phyloP scores from a whole-genome alignment of 2,113 vertebrate genomes.

The Gallinago paraguaiae region DNA sequence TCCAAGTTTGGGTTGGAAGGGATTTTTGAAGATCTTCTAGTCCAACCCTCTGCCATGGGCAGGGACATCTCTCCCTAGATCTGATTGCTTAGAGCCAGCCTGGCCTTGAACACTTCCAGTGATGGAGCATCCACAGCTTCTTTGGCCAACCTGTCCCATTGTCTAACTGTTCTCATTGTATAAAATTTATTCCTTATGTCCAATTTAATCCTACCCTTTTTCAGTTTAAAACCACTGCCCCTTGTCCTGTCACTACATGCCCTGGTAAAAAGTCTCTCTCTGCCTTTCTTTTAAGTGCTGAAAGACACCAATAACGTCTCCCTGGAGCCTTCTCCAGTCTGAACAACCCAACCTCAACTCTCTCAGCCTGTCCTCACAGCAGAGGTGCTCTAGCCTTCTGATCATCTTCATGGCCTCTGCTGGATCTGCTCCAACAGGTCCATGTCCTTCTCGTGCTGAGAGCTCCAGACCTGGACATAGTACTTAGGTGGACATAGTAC shows the following conservation, averaged over 20 bases:
- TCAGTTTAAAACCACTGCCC: background rate
- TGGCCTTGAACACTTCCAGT: background rate
- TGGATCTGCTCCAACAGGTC: background rate
- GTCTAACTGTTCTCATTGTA: fast-evolving
- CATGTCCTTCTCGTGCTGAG: fast-evolving
- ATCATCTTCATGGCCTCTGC: background rate
- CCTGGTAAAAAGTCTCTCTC: background rate
- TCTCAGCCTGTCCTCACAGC: background rate
- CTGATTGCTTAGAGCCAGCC: background rate
- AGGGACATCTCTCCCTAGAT: fast-evolving
- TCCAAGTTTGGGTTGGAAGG: background rate
- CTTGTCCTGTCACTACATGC: fast-evolving
- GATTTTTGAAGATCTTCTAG: too few relatives aligned
- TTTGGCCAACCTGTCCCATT: background rate
- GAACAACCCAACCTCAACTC: background rate
- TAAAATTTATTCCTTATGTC: fast-evolving
- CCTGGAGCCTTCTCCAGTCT: background rate
- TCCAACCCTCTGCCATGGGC: too few relatives aligned
- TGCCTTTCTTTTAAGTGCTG: background rate
- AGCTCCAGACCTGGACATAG: fast-evolving
- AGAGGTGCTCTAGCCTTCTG: background rate
- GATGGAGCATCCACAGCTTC: background rate
- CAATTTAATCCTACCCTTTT: background rate
- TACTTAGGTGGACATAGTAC: fast-evolving
- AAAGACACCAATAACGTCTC: background rate